Percentiles rank a stretch among this genome's conserved stretches.
phyloP scores from a whole-genome alignment of 30 jellyfish, hydroid and myxozoan species.

The Haliclystus octoradiatus region DNA sequence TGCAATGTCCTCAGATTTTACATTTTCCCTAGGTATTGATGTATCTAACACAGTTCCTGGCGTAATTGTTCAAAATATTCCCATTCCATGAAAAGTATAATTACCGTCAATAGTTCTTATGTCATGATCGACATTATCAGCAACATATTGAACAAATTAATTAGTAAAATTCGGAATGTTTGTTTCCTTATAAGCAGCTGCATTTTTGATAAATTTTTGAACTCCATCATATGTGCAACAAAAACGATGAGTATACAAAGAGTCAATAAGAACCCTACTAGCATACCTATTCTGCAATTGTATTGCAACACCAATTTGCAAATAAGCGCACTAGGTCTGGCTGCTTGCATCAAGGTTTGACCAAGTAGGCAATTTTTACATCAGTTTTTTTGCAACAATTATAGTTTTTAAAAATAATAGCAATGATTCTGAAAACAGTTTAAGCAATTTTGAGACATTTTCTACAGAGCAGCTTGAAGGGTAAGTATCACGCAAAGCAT shows the following conservation, averaged over 20 bases:
- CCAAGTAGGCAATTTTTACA: not conserved
- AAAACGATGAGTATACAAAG: slow-evolving; percentile 1
- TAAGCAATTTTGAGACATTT: slow-evolving; percentile 6
- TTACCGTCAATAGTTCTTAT: too few relatives aligned
- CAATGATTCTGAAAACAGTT: slow-evolving; percentile 3
- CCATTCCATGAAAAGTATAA: too few relatives aligned
- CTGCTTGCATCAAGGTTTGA: slow-evolving; percentile 9
- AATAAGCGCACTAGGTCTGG: slow-evolving; percentile 7
- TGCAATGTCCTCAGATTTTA: slow-evolving; percentile 4
- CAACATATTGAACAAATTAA: slow-evolving; percentile 5
- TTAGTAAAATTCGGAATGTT: slow-evolving; percentile 1
- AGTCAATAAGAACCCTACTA: slow-evolving; percentile 7
- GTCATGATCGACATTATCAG: too few relatives aligned
- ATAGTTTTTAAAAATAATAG: not conserved
- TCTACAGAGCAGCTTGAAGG: slow-evolving; percentile 3
- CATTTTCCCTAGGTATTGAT: slow-evolving; percentile 6
- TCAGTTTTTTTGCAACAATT: slow-evolving; percentile 2
- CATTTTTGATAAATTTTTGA: slow-evolving; percentile 6
- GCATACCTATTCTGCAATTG: slow-evolving; percentile 6
- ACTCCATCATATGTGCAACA: slow-evolving; percentile 9
- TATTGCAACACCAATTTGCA: slow-evolving; percentile 11
- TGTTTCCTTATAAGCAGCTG: slow-evolving; percentile 9
- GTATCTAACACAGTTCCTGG: too few relatives aligned
- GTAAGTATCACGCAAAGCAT: slow-evolving; percentile 4
- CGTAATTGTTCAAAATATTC: too few relatives aligned